phyloP scores from a whole-genome alignment of 2,113 vertebrate species.

The Meriones unguiculatus region DNA sequence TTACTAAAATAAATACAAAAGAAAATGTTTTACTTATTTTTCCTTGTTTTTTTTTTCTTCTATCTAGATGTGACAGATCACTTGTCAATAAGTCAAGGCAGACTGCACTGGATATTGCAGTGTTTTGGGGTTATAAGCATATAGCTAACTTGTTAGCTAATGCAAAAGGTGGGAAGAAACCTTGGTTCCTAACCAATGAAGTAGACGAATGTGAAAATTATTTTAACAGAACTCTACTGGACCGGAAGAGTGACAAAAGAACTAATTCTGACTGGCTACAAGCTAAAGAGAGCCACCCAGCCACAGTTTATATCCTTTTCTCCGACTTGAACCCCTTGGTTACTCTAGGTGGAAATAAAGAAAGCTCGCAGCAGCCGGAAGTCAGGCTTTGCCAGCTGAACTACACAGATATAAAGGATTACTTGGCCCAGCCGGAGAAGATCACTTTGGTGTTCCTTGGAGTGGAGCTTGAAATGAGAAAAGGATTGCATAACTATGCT shows the following conservation, averaged over 20 bases:
- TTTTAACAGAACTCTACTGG: constrained; percentile 92
- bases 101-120: constrained; percentile 94
- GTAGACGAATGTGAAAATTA: constrained; percentile 88
- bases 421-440: constrained; percentile 84
- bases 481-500: background rate
- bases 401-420: constrained; percentile 86
- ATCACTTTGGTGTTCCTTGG: constrained; percentile 93
- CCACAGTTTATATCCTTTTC: constrained; percentile 93
- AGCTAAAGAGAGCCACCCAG: constrained; percentile 86
- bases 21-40: constrained; percentile 25
- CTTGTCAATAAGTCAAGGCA: constrained; percentile 92
- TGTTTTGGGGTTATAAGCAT: constrained; percentile 96
- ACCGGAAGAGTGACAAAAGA: constrained; percentile 93
- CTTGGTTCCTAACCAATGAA: constrained; percentile 78
- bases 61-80: constrained; percentile 90
- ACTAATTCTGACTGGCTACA: constrained; percentile 90
- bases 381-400: constrained; percentile 89
- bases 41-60: constrained; percentile 68
- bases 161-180: constrained; percentile 75
- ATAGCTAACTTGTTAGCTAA: constrained; percentile 89
- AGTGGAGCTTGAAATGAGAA: constrained; percentile 87
- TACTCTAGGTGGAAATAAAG: constrained; percentile 73
- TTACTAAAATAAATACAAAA: constrained; percentile 51
- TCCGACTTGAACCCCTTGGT: constrained; percentile 92
- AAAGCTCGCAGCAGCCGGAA: constrained; percentile 79